Evolutionary conservation across 2,113 vertebrate genomes (phyloP).

Genomic region (Nannobrachium achirus): DNA sequence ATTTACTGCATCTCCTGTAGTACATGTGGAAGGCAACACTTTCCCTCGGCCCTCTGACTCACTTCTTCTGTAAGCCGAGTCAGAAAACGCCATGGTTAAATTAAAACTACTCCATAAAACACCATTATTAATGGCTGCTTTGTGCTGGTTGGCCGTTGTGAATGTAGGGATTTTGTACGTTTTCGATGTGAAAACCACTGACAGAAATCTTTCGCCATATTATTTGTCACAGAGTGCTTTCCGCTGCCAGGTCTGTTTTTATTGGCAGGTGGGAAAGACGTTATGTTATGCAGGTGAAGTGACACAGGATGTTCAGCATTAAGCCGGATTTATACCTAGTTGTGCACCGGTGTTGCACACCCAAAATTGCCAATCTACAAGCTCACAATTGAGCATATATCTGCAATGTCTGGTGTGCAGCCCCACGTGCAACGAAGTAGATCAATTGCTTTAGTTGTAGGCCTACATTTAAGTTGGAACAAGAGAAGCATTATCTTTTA

Average conservation of each 20-base stretch:
- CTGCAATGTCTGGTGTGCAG: no score
- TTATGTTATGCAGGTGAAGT: constrained; percentile 27
- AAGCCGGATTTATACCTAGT: no score
- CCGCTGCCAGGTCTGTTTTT: constrained; percentile 16
- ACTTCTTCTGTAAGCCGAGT: constrained; percentile 39
- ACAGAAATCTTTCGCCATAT: constrained; percentile 19
- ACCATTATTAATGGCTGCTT: constrained; percentile 40
- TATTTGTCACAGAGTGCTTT: constrained; percentile 11
- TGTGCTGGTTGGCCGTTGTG: constrained; percentile 27
- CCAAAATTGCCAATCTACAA: no score
- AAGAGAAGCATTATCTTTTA: no score
- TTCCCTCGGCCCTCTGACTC: constrained; percentile 43
- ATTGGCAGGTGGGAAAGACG: constrained; percentile 29
- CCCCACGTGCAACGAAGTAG: no score
- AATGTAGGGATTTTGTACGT: constrained; percentile 13
- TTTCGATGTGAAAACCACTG: constrained; percentile 1
- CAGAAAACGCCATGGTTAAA: constrained; percentile 32
- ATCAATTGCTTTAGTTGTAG: constrained; percentile 6
- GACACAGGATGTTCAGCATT: constrained; percentile 7
- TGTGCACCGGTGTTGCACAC: no score
- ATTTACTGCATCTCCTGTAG: constrained; percentile 38
- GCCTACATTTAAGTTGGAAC: neutral
- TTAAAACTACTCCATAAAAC: constrained; percentile 42
- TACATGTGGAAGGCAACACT: constrained; percentile 34
- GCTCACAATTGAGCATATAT: no score